A percentile compares a stretch with the other conserved stretches of the same genome.
phyloP scores from a whole-genome alignment of 1,140 invertebrate genomes.

The Hylaeus anthracinus region DNA sequence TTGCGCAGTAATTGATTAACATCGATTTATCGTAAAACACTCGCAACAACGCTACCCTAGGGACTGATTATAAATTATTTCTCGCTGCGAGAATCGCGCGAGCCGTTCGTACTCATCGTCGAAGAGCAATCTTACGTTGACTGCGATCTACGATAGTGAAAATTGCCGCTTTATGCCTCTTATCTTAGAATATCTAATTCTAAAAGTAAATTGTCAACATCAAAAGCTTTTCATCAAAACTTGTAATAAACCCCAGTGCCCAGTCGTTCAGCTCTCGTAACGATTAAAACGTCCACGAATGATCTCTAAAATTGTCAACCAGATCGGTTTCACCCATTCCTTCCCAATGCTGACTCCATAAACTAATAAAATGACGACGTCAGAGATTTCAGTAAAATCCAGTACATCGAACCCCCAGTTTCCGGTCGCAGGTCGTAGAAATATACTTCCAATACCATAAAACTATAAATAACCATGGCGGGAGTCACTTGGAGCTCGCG shows the following conservation, averaged over 20 bases:
- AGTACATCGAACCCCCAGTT: background rate
- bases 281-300: too few relatives aligned
- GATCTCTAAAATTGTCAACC: too few relatives aligned
- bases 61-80: background rate
- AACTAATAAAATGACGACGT: background rate
- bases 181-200: too few relatives aligned
- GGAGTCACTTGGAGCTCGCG: slow-evolving; percentile 11
- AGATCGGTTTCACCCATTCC: background rate
- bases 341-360: background rate
- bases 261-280: too few relatives aligned
- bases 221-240: too few relatives aligned
- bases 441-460: background rate
- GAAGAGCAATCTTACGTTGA: slow-evolving; percentile 14
- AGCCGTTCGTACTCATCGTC: slow-evolving; percentile 7
- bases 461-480: background rate
- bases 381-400: background rate
- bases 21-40: background rate
- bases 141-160: slow-evolving; percentile 8
- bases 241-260: too few relatives aligned
- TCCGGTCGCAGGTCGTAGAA: background rate
- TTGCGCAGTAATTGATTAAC: background rate
- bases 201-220: too few relatives aligned
- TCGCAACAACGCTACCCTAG: background rate
- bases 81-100: slow-evolving; percentile 4
- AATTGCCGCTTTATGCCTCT: background rate